Evolutionary conservation across 1,140 invertebrate species (phyloP).

Genomic region (Cepaea nemoralis): DNA sequence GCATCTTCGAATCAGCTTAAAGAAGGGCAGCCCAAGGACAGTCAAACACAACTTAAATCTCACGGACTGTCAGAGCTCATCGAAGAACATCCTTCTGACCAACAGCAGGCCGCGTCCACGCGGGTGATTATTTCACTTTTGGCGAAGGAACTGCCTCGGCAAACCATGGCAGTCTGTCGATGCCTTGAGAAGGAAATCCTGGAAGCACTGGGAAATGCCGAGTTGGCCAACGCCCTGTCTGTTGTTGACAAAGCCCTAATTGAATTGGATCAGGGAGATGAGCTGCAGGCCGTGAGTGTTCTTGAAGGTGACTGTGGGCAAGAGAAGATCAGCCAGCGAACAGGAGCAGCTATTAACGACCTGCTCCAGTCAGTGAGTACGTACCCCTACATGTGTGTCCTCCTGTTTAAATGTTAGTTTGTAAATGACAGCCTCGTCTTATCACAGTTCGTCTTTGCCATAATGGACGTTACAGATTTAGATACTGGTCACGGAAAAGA

Average conservation of each 20-base stretch:
- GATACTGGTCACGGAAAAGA: no score
- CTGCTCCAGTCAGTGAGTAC: neutral
- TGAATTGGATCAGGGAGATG: neutral
- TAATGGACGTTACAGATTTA: no score
- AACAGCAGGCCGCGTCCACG: no score
- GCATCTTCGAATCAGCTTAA: neutral
- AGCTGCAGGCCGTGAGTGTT: neutral
- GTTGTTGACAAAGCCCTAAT: neutral
- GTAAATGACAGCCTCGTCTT: no score
- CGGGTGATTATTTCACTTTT: neutral
- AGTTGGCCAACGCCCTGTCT: neutral
- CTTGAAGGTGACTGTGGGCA: neutral
- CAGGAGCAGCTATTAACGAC: neutral
- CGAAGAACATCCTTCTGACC: no score
- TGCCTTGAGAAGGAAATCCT: neutral
- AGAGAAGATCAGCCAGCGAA: neutral
- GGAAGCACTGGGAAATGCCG: neutral
- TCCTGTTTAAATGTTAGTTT: neutral
- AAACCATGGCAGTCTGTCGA: neutral
- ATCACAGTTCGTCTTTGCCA: no score
- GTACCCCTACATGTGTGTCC: neutral
- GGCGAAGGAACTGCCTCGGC: neutral
- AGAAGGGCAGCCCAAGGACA: neutral
- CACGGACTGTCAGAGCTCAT: no score
- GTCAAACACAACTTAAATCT: no score